Base-by-base conservation (phyloP, 2,113 vertebrate species). In the Lucifuga dentata region DNA sequence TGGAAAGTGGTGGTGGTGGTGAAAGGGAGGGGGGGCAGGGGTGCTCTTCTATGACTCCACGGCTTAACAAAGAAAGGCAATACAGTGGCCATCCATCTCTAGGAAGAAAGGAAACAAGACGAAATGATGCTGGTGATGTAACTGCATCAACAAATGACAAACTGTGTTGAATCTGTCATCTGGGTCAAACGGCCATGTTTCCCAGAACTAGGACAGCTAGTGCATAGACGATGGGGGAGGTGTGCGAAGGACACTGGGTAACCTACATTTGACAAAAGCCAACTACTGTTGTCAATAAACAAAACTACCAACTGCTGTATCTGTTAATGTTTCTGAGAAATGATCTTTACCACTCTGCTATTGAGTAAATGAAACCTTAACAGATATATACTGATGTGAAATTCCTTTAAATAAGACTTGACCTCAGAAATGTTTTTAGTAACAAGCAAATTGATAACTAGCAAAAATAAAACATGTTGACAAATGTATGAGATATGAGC, bases 251-350 rank as follows among this genome's bases (percentile, higher is more conserved):
- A 3, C 19, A 71, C 44, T 20, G 58, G 35, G 66, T 85, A 83
- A 87, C 80, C 88, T 87, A 90, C 80, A 89, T 88, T 82, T 74
- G 26, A 81, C 70, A 55, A 84, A 86, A 86, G 60, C 77, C 60
- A 65, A 41, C 12, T 5, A 36, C 51, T 49, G 33, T 55, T 39
- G 61, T 68, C 63, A 63, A 64, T 46, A 71, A 44, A 38, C 48
- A 72, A 49, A 55, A 43, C 20, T 16, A 51, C 45, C 48, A 12
- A 36, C 35, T 48, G 24, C 49, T n/a, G 23, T 10, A 23, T 19
- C 11, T 13, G n/a, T 40, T 29, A 9, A 20, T n/a, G 29, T 45
- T 44, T 15, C 12, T 21, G 21, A 55, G 24, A 38, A 29, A 24
- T 5, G 2, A 20, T 45, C 29, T 16, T n/a, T n/a, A n/a, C n/a